phyloP scores from a whole-genome alignment of 2,888 invertebrate genomes.

The Ormia ochracea region DNA sequence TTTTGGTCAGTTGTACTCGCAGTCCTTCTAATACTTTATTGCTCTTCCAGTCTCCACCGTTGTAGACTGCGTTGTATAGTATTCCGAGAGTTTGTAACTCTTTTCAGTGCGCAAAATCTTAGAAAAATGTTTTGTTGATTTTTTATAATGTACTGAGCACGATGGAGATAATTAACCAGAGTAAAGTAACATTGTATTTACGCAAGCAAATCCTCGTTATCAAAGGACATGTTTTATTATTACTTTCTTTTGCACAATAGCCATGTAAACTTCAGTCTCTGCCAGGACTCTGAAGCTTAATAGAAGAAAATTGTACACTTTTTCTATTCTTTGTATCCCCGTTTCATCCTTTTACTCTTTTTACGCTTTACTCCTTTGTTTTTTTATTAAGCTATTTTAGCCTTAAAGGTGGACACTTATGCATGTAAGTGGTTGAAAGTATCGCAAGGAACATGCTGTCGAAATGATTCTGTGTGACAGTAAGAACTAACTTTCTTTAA shows the following conservation, averaged over 20 bases:
- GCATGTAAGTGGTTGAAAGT: not conserved
- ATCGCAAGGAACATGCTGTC: not conserved
- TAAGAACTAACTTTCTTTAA: not conserved
- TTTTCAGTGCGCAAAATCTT: conserved; percentile 40
- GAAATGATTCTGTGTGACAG: not conserved
- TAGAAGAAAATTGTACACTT: not conserved
- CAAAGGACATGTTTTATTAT: conserved; percentile 57
- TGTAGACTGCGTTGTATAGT: not conserved
- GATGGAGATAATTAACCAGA: conserved; percentile 49
- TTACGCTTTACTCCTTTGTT: conserved; percentile 19
- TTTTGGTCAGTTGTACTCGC: not conserved
- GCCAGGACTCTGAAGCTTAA: not conserved
- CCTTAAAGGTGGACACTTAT: conserved; percentile 21
- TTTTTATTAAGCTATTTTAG: conserved; percentile 46
- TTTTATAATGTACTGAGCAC: conserved; percentile 14
- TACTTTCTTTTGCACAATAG: conserved; percentile 6
- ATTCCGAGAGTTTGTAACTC: not conserved
- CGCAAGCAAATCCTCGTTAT: conserved; percentile 61
- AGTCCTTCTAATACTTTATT: not conserved
- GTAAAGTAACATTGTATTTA: conserved; percentile 55
- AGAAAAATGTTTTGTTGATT: conserved; percentile 1
- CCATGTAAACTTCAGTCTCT: not conserved
- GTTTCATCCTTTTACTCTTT: not conserved
- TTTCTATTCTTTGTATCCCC: conserved; percentile 1
- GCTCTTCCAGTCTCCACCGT: conserved; percentile 52